Evolutionary conservation across 2,888 invertebrate genomes (phyloP), one percentile per base, ranked within the genome.

Genomic region (Platynereis dumerilii): DNA sequence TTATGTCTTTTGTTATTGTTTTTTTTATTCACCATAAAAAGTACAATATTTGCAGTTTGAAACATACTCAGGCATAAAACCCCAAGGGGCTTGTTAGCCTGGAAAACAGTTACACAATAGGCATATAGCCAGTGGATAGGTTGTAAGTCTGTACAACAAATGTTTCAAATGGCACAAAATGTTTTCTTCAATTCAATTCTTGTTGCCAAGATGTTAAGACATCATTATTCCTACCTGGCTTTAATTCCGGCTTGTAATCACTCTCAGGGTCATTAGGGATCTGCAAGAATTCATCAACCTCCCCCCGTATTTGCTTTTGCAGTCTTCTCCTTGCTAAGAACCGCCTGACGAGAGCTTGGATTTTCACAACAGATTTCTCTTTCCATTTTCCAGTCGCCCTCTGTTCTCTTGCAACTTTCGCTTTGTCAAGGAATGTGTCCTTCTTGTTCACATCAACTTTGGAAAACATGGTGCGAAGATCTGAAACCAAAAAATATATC

Each of bases 361-460:
- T 80, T 60, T 70, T 73, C 29, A 77, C 63, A 5, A 74, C 78
- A 45, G 80, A 76, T 28, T 72, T 66, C 45, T 94, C 93, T 68
- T 90, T 88, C 70, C 89, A 89, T 82, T 93, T 92, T 78, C 94
- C 95, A 61, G 91, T 86, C 0, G 93, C 94, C 65, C 96, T 88
- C 83, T 94, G 94, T 82, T 93, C 92, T 67, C 96, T 88, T 17
- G 95, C 94, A 29, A 91, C 92, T 85, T 95, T 95, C 2, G 93
- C 92, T 82, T 93, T 92, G 83, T 94, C 93, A 78, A 96, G 87
- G 84, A 96, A 95, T 27, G 72, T 68, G 45, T 64, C 69, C 67
- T 78, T 82, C 62, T 76, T 72, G 17, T 20, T 63, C 39, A 24
- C 26, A 3, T 68, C 70, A 12, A 67, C 61, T 15, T 63, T 60